Conservation (phyloP, 2,888 invertebrate species). For the Meteorus colon region DNA sequence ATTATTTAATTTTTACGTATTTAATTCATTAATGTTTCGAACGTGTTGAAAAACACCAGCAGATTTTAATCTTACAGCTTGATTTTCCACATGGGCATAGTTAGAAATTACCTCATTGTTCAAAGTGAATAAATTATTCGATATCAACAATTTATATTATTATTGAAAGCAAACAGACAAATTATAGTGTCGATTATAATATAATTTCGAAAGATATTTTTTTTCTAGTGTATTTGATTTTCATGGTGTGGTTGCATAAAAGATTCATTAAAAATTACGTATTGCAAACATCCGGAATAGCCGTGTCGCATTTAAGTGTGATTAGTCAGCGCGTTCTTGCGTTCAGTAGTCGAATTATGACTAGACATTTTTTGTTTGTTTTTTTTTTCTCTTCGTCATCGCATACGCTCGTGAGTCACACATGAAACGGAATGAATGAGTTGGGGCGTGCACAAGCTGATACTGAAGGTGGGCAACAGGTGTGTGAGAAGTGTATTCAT, state of each 20-base stretch:
- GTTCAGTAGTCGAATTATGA: slow-evolving; percentile 28
- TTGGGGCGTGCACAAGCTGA: background rate
- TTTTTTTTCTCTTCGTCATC: background rate
- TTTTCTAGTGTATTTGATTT: no score
- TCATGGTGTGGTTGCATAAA: no score
- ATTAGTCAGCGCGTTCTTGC: slow-evolving; percentile 29
- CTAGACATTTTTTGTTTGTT: background rate
- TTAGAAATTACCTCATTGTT: background rate
- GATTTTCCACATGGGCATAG: no score
- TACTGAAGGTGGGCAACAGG: slow-evolving; percentile 23
- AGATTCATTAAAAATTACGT: background rate
- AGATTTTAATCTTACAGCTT: no score
- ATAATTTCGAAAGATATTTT: no score
- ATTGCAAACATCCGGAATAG: background rate
- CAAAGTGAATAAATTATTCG: background rate
- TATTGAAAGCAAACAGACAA: no score
- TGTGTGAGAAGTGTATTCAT: background rate
- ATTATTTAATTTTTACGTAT: no score
- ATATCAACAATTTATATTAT: no score
- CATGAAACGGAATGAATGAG: background rate
- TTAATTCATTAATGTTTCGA: no score
- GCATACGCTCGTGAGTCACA: slow-evolving; percentile 4
- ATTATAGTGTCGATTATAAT: no score
- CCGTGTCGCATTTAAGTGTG: background rate
- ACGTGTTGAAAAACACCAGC: no score